Evolutionary conservation across 2,888 invertebrate genomes (phyloP).

Genomic region (Eumerus sabulonum): DNA sequence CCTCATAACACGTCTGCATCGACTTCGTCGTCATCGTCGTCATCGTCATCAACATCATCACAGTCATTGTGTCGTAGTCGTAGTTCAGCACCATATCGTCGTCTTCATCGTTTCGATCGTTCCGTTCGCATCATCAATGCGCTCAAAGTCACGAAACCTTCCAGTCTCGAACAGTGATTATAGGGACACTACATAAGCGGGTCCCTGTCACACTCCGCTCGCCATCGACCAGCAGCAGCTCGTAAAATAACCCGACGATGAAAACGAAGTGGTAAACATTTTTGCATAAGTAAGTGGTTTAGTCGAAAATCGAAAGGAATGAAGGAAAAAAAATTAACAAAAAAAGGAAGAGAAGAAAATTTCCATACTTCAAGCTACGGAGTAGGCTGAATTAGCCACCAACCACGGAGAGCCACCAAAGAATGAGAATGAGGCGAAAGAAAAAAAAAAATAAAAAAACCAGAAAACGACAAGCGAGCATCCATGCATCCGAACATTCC

Average conservation of each 20-base stretch:
- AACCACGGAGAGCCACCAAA: constrained; percentile 39
- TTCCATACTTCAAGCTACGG: constrained; percentile 40
- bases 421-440: constrained; percentile 28
- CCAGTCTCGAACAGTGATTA: constrained; percentile 57
- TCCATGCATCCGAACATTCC: background rate
- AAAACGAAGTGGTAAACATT: constrained; percentile 64
- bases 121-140: constrained; percentile 26
- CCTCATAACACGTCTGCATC: constrained; percentile 56
- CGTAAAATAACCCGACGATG: background rate
- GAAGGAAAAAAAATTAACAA: background rate
- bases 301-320: constrained; percentile 21
- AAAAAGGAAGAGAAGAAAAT: constrained; percentile 38
- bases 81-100: too few relatives aligned
- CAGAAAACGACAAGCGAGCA: constrained; percentile 12
- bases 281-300: constrained; percentile 69
- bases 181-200: constrained; percentile 45
- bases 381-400: constrained; percentile 42
- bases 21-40: constrained; percentile 3
- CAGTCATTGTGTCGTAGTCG: background rate
- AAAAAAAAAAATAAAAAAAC: constrained; percentile 17
- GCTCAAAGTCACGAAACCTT: constrained; percentile 65
- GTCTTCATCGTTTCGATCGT: background rate
- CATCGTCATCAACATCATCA: constrained; percentile 12
- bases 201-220: constrained; percentile 24
- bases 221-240: constrained; percentile 18